A percentile compares a stretch with the other conserved stretches of the same genome.
Evolutionary conservation across 2,888 invertebrate species (phyloP).

Genomic region (Azorinus chamasolen): DNA sequence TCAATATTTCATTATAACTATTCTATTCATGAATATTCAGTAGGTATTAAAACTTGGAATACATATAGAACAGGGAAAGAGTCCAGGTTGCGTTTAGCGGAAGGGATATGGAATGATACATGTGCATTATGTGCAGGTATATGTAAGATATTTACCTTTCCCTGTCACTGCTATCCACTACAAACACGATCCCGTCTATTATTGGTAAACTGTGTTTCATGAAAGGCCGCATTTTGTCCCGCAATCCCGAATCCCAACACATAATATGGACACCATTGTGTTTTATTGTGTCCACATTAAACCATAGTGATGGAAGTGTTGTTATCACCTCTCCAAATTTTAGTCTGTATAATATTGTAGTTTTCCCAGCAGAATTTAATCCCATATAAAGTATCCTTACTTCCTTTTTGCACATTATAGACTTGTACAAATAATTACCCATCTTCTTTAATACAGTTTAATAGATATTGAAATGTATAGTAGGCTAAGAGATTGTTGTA

Average conservation of each 20-base stretch:
- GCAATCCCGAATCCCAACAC: conserved; percentile 73
- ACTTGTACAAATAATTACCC: conserved; percentile 37
- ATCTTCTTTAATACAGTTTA: too few species aligned
- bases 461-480: too few species aligned
- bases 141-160: conserved; percentile 56
- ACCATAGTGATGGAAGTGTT: conserved; percentile 75
- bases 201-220: conserved; percentile 67
- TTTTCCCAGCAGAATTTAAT: conserved; percentile 73
- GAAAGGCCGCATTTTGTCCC: conserved; percentile 66
- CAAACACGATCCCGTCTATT: conserved; percentile 67
- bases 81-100: too few species aligned
- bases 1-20: too few species aligned
- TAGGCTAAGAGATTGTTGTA: too few species aligned
- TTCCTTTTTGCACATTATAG: conserved; percentile 27
- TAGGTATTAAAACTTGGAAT: too few species aligned
- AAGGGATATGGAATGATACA: too few species aligned
- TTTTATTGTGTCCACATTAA: conserved; percentile 70
- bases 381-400: conserved; percentile 54
- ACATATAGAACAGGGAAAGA: too few species aligned
- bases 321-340: conserved; percentile 74
- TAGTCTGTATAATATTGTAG: conserved; percentile 66
- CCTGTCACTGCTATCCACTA: conserved; percentile 73
- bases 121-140: too few species aligned
- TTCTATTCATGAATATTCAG: too few species aligned
- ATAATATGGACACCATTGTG: conserved; percentile 54